phyloP scores from a whole-genome alignment of 2,113 vertebrate species.

The Patagioenas fasciata region DNA sequence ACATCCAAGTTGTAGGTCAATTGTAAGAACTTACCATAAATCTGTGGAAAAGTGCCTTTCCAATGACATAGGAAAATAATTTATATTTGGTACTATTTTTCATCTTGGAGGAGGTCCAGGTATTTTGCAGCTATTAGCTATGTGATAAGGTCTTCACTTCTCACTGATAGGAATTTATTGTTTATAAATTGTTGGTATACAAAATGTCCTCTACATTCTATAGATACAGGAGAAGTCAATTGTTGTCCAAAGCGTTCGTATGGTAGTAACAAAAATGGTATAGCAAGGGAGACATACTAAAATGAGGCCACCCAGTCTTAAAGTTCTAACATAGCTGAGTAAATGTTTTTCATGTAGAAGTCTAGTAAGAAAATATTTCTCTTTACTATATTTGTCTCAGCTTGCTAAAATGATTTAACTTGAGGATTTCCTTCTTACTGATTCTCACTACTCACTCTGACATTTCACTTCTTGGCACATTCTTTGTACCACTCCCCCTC shows the following conservation, averaged over 20 bases:
- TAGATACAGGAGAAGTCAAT: background rate
- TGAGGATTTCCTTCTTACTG: background rate
- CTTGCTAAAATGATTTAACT: background rate
- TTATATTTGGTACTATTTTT: background rate
- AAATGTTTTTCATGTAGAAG: background rate
- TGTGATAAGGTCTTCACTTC: background rate
- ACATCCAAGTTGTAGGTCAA: constrained; percentile 22
- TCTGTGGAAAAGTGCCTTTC: background rate
- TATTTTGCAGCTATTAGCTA: background rate
- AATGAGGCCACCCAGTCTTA: background rate
- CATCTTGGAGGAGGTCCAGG: background rate
- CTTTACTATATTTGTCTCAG: background rate
- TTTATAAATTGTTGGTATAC: background rate
- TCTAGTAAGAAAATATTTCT: background rate
- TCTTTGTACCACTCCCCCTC: background rate
- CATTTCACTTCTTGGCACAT: background rate
- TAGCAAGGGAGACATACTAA: background rate
- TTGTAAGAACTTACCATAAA: background rate
- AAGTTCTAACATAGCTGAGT: background rate
- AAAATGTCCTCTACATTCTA: fast-evolving
- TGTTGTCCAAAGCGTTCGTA: fast-evolving
- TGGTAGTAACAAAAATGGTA: background rate
- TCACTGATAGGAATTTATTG: background rate
- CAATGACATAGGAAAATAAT: background rate
- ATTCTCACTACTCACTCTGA: background rate